These are phyloP conservation scores for Zonotrichia albicollis DNA, from an alignment of 2,797 vertebrate species.

Conservation along the genomic window DNA sequence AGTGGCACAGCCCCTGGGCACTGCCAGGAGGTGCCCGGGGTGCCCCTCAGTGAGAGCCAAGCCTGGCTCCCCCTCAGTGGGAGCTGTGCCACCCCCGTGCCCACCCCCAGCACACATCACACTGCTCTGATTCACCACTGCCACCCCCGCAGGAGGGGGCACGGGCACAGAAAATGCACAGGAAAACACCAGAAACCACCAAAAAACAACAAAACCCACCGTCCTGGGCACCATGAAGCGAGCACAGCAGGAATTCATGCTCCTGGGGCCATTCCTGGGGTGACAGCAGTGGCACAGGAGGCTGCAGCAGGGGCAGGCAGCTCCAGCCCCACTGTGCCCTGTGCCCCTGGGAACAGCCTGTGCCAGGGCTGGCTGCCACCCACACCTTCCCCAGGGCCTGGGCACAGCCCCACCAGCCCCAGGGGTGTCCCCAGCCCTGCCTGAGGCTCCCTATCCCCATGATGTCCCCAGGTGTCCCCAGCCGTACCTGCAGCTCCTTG, in stretches of 20 bases:
- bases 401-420: not conserved
- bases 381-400: fast-evolving
- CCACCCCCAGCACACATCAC: not conserved
- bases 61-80: fast-evolving
- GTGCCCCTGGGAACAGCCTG: not conserved
- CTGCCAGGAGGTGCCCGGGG: fast-evolving
- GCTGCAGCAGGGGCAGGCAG: not conserved
- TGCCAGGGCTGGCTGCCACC: not conserved
- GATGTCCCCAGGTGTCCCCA: too few relatives aligned
- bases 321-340: not conserved
- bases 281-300: not conserved
- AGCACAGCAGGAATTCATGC: not conserved
- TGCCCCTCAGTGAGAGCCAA: fast-evolving
- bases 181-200: not conserved
- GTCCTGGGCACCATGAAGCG: not conserved
- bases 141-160: not conserved
- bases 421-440: fast-evolving
- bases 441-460: too few relatives aligned
- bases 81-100: not conserved
- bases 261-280: not conserved
- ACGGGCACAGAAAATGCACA: not conserved
- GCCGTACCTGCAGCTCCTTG: constrained; percentile 60
- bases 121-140: not conserved
- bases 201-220: not conserved
- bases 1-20: fast-evolving